Conservation (phyloP, 2,888 invertebrate species). For the Hylaea fasciaria region DNA sequence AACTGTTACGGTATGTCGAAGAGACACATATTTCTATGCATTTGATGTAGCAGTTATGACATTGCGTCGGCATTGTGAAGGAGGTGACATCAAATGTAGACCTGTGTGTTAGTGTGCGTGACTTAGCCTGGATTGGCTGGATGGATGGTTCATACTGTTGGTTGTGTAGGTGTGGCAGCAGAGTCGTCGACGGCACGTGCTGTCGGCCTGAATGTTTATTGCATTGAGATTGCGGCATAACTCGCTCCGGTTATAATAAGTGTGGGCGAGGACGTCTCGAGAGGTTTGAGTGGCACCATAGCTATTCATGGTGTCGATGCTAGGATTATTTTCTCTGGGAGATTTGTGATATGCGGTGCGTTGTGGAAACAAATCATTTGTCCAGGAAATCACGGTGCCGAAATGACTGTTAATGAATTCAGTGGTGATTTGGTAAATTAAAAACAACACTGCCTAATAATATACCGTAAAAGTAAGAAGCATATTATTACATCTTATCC, state of each 20-base stretch:
- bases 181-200: constrained; percentile 70
- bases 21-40: too few relatives aligned
- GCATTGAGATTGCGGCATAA: constrained; percentile 75
- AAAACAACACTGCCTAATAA: too few relatives aligned
- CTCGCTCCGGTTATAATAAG: constrained; percentile 66
- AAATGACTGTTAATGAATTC: too few relatives aligned
- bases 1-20: too few relatives aligned
- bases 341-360: background rate
- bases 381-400: too few relatives aligned
- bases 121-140: background rate
- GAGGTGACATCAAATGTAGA: background rate
- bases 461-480: too few relatives aligned
- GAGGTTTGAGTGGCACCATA: constrained; percentile 47
- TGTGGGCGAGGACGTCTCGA: constrained; percentile 54
- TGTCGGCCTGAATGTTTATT: constrained; percentile 71
- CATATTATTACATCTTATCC: too few relatives aligned
- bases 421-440: too few relatives aligned
- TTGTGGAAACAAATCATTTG: background rate
- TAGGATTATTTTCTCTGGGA: background rate
- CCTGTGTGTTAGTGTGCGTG: background rate
- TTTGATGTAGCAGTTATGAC: too few relatives aligned
- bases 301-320: constrained; percentile 43
- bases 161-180: constrained; percentile 11
- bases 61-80: too few relatives aligned
- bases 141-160: constrained; percentile 20